A percentile compares a stretch with the other conserved stretches of the same genome.
Evolutionary conservation across 2,888 invertebrate species (phyloP).

Genomic region (Lobophora halterata): DNA sequence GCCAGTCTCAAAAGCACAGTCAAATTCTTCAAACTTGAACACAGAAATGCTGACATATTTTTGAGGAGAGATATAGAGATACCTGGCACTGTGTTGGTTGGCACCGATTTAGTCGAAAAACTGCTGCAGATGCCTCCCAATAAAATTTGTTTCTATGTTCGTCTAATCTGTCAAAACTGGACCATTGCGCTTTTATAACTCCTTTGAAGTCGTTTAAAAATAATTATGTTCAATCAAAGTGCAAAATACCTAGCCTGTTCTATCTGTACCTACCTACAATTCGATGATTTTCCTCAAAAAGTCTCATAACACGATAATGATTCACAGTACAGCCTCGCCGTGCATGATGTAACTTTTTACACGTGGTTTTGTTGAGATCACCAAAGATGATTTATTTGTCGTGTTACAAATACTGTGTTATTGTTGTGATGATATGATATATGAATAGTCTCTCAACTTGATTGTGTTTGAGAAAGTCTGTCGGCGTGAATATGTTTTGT

Average conservation of each 20-base stretch:
- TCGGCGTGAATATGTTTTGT: conserved; percentile 16
- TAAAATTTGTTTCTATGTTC: too few relatives aligned
- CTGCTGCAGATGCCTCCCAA: too few relatives aligned
- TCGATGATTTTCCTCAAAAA: conserved; percentile 42
- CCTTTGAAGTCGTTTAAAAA: too few relatives aligned
- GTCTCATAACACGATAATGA: conserved; percentile 55
- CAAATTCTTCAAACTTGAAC: too few relatives aligned
- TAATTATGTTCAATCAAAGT: too few relatives aligned
- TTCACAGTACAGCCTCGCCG: conserved; percentile 45
- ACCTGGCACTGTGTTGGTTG: too few relatives aligned
- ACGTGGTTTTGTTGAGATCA: conserved; percentile 47
- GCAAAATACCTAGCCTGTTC: conserved; percentile 7
- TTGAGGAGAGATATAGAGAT: too few relatives aligned
- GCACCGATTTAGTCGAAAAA: too few relatives aligned
- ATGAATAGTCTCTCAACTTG: conserved; percentile 18
- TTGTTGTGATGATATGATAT: conserved; percentile 37
- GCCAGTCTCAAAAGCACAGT: too few relatives aligned
- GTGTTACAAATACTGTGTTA: conserved; percentile 50
- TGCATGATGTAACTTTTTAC: conserved; percentile 58
- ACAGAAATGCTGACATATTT: too few relatives aligned
- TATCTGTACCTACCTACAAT: conserved; percentile 11
- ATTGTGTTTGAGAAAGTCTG: conserved; percentile 22
- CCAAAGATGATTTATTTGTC: conserved; percentile 50
- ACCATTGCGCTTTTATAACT: too few relatives aligned
- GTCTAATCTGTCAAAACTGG: too few relatives aligned